A percentile compares a stretch with the other conserved stretches of the same genome.
phyloP scores from a whole-genome alignment of 1,140 invertebrate genomes.

The Drosophila pruinosa region DNA sequence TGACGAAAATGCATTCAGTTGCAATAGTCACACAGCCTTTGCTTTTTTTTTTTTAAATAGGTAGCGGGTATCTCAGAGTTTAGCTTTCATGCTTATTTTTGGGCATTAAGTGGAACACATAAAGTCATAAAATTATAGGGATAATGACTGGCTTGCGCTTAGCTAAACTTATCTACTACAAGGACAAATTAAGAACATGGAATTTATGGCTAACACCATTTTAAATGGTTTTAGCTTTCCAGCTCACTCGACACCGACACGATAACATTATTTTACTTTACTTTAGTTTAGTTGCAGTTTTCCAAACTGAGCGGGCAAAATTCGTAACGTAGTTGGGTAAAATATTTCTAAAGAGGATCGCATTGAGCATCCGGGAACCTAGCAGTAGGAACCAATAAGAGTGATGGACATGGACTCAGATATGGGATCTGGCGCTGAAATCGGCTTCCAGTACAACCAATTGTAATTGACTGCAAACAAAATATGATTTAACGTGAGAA shows the following conservation, averaged over 20 bases:
- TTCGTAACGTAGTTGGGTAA: neutral
- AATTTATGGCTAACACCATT: slow-evolving; percentile 31
- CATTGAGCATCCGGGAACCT: slow-evolving; percentile 11
- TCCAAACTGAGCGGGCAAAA: neutral
- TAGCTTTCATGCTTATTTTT: too few relatives aligned
- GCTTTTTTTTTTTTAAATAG: too few relatives aligned
- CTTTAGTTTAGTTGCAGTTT: neutral
- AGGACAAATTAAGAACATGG: slow-evolving; percentile 4
- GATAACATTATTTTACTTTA: too few relatives aligned
- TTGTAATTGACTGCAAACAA: slow-evolving; percentile 88
- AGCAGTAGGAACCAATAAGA: slow-evolving; percentile 88
- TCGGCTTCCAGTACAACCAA: slow-evolving; percentile 90
- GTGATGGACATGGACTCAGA: slow-evolving; percentile 85
- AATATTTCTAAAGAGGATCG: neutral
- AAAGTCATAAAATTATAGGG: slow-evolving; percentile 12
- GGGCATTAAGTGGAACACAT: slow-evolving; percentile 18
- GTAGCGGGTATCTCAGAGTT: too few relatives aligned
- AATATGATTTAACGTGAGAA: slow-evolving; percentile 1
- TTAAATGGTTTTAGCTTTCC: slow-evolving; percentile 18
- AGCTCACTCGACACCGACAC: too few relatives aligned
- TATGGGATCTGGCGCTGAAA: slow-evolving; percentile 85
- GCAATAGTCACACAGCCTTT: too few relatives aligned
- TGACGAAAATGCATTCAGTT: too few relatives aligned
- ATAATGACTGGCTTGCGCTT: neutral
- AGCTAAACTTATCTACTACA: slow-evolving; percentile 29